Evolutionary conservation across 2,797 vertebrate genomes (phyloP).

Genomic region (Austrolebias charrua): DNA sequence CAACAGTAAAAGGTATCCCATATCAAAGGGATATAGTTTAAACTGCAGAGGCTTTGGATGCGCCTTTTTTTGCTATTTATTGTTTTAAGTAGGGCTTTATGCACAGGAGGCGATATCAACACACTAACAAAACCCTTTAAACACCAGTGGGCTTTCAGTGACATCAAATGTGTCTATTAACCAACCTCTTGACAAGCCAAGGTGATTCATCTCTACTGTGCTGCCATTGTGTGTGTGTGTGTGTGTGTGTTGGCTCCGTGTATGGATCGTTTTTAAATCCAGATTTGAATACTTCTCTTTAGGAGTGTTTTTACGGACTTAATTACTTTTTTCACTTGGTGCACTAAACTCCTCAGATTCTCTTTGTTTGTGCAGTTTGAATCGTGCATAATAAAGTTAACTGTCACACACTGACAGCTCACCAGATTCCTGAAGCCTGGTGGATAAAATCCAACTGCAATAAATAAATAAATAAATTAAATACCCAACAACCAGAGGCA

Average conservation of each 20-base stretch:
- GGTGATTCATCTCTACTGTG: slow-evolving; percentile 73
- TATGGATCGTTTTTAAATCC: slow-evolving; percentile 31
- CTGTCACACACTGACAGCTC: slow-evolving; percentile 66
- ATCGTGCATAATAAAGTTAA: slow-evolving; percentile 47
- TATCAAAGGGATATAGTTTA: slow-evolving; percentile 78
- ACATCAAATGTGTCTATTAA: slow-evolving; percentile 81
- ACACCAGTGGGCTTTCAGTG: slow-evolving; percentile 72
- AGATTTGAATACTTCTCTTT: slow-evolving; percentile 49
- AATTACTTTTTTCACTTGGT: slow-evolving; percentile 15
- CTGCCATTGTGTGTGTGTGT: slow-evolving; percentile 33
- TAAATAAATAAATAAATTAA: slow-evolving; percentile 6
- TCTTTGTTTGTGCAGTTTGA: slow-evolving; percentile 45
- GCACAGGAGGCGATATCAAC: slow-evolving; percentile 76
- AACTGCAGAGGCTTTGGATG: slow-evolving; percentile 76
- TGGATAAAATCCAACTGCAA: slow-evolving; percentile 66
- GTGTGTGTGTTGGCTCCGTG: slow-evolving; percentile 5
- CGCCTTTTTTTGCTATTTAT: slow-evolving; percentile 76
- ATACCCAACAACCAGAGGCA: slow-evolving; percentile 61
- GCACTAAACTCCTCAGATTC: slow-evolving; percentile 38
- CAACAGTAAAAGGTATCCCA: slow-evolving; percentile 77
- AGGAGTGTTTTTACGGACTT: slow-evolving; percentile 46
- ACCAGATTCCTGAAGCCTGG: slow-evolving; percentile 67
- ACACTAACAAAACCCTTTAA: slow-evolving; percentile 78
- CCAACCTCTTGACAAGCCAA: slow-evolving; percentile 76
- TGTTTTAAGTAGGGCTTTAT: slow-evolving; percentile 81